These are phyloP conservation scores for Idaea dimidiata DNA, from an alignment of 2,888 invertebrate species.

Conservation along the genomic window DNA sequence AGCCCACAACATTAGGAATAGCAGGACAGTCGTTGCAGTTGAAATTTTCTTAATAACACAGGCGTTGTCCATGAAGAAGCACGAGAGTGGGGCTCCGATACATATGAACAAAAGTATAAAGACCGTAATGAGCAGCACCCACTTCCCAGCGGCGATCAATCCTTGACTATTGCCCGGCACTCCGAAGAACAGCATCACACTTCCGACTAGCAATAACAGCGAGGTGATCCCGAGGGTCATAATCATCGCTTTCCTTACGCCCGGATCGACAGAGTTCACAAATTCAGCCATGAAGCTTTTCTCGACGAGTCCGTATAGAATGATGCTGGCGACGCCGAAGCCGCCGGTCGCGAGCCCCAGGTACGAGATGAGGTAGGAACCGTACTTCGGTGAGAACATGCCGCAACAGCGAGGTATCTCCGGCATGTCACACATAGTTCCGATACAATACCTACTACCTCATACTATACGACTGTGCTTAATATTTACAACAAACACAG, in stretches of 20 bases:
- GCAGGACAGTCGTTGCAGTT: constrained; percentile 4
- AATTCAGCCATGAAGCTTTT: constrained; percentile 28
- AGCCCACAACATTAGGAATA: constrained; percentile 26
- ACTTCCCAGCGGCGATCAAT: constrained; percentile 20
- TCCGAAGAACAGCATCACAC: constrained; percentile 38
- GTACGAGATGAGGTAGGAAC: constrained; percentile 42
- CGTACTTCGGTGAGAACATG: constrained; percentile 39
- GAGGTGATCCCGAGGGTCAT: constrained; percentile 35
- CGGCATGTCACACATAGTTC: constrained; percentile 34
- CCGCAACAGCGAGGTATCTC: constrained; percentile 38
- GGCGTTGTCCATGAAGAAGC: constrained; percentile 36
- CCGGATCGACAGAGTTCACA: constrained; percentile 24
- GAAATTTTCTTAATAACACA: constrained; percentile 44
- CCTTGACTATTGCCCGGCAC: constrained; percentile 12
- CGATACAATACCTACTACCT: no score
- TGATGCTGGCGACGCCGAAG: constrained; percentile 35
- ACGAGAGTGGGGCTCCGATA: constrained; percentile 35
- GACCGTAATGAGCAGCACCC: constrained; percentile 34
- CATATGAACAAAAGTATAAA: constrained; percentile 24
- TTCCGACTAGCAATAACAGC: constrained; percentile 34
- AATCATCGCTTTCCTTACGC: constrained; percentile 38
- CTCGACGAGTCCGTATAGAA: constrained; percentile 46
- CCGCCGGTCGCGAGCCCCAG: constrained; percentile 40
- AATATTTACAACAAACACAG: neutral
- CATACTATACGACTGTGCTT: neutral